Percentiles rank a stretch among this genome's conserved stretches.
phyloP scores from a whole-genome alignment of 2,797 vertebrate genomes.

The Falco rusticolus region DNA sequence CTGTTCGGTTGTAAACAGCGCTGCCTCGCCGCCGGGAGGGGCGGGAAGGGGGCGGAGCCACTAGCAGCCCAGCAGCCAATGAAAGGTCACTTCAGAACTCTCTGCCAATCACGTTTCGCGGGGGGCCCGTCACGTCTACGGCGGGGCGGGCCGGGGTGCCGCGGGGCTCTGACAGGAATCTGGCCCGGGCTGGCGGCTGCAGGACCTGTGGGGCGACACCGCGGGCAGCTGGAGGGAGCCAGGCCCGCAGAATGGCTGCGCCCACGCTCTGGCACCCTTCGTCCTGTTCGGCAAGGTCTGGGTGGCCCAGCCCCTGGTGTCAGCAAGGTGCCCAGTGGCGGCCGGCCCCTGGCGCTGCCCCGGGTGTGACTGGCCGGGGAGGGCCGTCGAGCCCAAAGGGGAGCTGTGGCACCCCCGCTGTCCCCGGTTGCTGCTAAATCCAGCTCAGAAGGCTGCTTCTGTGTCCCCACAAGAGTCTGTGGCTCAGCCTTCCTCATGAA shows the following conservation, averaged over 20 bases:
- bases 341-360: background rate
- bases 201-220: no score
- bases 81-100: background rate
- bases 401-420: no score
- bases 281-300: background rate
- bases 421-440: no score
- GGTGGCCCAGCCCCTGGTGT: accelerated
- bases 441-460: no score
- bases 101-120: background rate
- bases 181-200: no score
- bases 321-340: background rate
- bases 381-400: background rate
- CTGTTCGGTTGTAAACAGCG: background rate
- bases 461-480: no score
- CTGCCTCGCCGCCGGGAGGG: background rate
- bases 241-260: accelerated
- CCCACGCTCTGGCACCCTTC: accelerated
- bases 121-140: no score
- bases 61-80: accelerated
- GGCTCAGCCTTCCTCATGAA: no score
- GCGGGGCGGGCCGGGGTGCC: no score
- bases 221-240: background rate
- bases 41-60: background rate
- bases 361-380: background rate
- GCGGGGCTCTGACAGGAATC: no score